Conservation (phyloP, 2,888 invertebrate species). For the Heteromyza rotundicornis region DNA sequence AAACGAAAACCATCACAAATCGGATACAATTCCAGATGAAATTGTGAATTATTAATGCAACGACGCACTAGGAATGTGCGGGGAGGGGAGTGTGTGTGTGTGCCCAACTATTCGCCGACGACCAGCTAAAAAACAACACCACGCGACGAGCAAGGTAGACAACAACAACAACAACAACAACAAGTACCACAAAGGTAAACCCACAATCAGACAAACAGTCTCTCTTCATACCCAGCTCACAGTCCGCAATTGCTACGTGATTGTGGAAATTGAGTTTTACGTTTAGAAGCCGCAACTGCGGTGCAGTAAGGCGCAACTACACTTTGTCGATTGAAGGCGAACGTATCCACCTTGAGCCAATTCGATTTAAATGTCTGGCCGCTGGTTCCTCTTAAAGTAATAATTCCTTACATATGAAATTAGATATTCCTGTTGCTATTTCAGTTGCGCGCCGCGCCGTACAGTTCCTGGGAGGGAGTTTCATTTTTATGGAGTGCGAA, state of each 20-base stretch:
- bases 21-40: slow-evolving; percentile 59
- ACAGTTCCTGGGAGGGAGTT: slow-evolving; percentile 4
- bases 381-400: slow-evolving; percentile 38
- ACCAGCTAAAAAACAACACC: no score
- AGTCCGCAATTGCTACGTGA: background rate
- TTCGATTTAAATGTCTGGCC: slow-evolving; percentile 54
- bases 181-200: background rate
- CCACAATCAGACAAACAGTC: slow-evolving; percentile 1
- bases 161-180: background rate
- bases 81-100: background rate
- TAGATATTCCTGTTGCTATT: slow-evolving; percentile 10
- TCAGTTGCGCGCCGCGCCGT: background rate
- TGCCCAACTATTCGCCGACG: slow-evolving; percentile 36
- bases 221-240: background rate
- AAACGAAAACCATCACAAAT: slow-evolving; percentile 57
- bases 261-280: background rate
- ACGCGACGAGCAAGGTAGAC: slow-evolving; percentile 21
- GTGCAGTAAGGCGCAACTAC: background rate
- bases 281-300: background rate
- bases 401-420: slow-evolving; percentile 29
- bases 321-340: background rate
- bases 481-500: slow-evolving; percentile 33
- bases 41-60: slow-evolving; percentile 61
- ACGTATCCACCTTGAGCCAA: slow-evolving; percentile 43
- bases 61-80: slow-evolving; percentile 21